Evolutionary conservation across 2,797 vertebrate genomes (phyloP).

Genomic region (Melopsittacus undulatus): DNA sequence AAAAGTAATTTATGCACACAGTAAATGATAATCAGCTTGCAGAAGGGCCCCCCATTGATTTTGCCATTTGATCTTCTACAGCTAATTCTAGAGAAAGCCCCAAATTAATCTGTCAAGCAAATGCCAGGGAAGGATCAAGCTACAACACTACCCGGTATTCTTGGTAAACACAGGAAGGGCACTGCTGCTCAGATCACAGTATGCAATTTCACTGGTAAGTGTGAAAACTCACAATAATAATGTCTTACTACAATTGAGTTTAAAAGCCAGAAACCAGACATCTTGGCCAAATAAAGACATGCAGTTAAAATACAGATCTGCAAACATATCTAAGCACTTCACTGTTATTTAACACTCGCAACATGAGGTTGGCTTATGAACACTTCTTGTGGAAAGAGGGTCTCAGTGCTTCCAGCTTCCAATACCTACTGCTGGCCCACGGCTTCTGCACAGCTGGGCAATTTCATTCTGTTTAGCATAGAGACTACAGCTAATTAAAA

Average conservation of each 20-base stretch:
- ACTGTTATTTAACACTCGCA: neutral
- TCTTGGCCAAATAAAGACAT: neutral
- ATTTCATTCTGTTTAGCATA: conserved; percentile 28
- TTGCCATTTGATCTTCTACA: neutral
- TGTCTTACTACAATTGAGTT: neutral
- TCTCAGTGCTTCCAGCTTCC: neutral
- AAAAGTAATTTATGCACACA: neutral
- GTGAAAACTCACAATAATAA: neutral
- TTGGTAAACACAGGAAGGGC: neutral
- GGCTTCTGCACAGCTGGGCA: neutral
- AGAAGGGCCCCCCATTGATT: neutral
- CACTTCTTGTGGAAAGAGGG: neutral
- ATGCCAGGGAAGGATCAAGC: neutral
- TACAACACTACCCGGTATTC: neutral
- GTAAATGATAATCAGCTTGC: neutral
- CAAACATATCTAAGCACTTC: neutral
- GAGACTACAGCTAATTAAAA: conserved; percentile 34
- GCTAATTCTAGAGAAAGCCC: neutral
- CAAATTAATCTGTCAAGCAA: neutral
- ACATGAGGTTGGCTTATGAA: neutral
- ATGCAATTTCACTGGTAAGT: neutral
- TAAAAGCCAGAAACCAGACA: neutral
- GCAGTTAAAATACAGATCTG: neutral
- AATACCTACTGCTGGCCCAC: neutral
- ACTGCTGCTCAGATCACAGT: neutral